These are phyloP conservation scores for Syngnathus floridae DNA, from an alignment of 2,113 vertebrate species.

Conservation along the genomic window DNA sequence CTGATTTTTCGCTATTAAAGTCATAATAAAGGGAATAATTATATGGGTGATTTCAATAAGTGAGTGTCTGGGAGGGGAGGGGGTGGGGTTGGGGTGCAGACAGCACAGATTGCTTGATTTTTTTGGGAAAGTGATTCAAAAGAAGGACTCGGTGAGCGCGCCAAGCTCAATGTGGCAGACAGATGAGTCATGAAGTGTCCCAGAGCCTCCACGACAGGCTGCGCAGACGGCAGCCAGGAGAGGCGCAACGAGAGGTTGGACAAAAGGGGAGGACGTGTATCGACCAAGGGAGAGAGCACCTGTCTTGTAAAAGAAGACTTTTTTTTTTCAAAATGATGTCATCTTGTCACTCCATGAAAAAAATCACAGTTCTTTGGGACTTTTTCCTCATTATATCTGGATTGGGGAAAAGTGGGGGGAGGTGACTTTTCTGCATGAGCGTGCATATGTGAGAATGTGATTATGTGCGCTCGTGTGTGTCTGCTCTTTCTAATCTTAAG, in stretches of 20 bases:
- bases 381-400: conserved; percentile 46
- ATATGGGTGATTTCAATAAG: conserved; percentile 2
- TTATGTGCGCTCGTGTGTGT: conserved; percentile 41
- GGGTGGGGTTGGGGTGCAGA: conserved; percentile 24
- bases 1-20: too few relatives aligned
- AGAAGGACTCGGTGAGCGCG: conserved; percentile 55
- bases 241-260: conserved; percentile 49
- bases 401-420: neutral
- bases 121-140: conserved; percentile 52
- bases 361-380: conserved; percentile 25
- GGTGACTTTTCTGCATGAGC: conserved; percentile 51
- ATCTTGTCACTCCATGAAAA: conserved; percentile 2
- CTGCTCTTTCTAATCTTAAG: conserved; percentile 41
- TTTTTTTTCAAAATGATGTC: conserved; percentile 24
- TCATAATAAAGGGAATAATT: neutral
- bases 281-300: neutral
- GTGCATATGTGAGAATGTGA: conserved; percentile 47
- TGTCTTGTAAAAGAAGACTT: conserved; percentile 23
- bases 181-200: conserved; percentile 63
- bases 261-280: conserved; percentile 19
- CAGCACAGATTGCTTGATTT: conserved; percentile 57
- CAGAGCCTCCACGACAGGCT: conserved; percentile 44
- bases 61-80: conserved; percentile 9
- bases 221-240: conserved; percentile 42
- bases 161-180: conserved; percentile 58